phyloP scores from a whole-genome alignment of 2,797 vertebrate genomes.

The Hippopotamyrus pictus region DNA sequence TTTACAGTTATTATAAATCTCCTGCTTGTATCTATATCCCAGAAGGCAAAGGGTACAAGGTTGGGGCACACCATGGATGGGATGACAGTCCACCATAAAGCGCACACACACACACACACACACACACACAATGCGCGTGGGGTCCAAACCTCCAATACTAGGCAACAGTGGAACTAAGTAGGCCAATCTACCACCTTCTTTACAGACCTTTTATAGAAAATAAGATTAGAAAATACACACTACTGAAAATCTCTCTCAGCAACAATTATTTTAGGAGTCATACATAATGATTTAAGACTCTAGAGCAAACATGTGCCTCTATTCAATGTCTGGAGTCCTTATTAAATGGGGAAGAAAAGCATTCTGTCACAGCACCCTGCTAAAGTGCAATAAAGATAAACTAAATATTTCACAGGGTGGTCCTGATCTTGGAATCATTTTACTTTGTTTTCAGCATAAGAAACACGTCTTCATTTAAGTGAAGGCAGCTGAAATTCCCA shows the following conservation, averaged over 20 bases:
- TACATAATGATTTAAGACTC: not conserved
- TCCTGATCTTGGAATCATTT: conserved; percentile 40
- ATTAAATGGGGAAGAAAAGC: not conserved
- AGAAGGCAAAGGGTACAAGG: not conserved
- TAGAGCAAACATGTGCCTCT: not conserved
- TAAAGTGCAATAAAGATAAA: not conserved
- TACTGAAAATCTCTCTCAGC: not conserved
- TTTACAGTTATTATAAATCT: too few relatives aligned
- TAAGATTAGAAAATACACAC: not conserved
- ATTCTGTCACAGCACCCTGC: not conserved
- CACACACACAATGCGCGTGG: not conserved
- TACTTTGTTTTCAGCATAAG: conserved; percentile 33
- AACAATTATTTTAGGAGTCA: not conserved
- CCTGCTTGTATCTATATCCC: not conserved
- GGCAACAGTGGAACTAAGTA: not conserved
- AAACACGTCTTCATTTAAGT: conserved; percentile 22
- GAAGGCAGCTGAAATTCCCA: not conserved
- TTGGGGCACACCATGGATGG: not conserved
- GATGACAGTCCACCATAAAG: not conserved
- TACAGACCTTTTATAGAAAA: not conserved
- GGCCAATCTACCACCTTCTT: not conserved
- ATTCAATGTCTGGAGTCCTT: not conserved
- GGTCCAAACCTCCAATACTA: not conserved
- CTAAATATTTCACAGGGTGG: conserved; percentile 18
- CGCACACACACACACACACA: not conserved